Base-by-base conservation (phyloP, 1,140 invertebrate species). In the Onthophagus taurus region DNA sequence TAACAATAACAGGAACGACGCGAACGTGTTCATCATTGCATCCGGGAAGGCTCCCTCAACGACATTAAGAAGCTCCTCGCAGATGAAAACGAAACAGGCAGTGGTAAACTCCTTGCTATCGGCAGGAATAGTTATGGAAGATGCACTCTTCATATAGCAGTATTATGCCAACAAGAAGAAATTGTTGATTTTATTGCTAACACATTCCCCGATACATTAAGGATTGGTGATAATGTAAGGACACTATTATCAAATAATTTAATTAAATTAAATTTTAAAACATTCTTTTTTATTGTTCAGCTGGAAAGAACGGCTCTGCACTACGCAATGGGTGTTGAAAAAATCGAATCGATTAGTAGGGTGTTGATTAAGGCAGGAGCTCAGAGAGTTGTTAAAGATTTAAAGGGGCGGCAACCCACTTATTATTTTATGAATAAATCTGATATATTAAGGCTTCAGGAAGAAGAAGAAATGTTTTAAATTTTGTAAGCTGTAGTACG, bases 351-450 rank as follows among this genome's bases (percentile, higher is more conserved):
- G 2, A 67, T 90, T 11, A 89, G 83, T 53, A 72, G 75, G 39
- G 77, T 90, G 37, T 67, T 91, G 1, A 87, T 90, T 16, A 76
- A 82, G 59, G 76, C 80, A 1, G 89, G 89, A 11, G 85, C 87
- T 16, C 84, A 85, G 59, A 71, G 87, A 38, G 77, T 82, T 1
- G 66, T 81, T 2, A 89, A 89, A 64, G 89, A 93, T 69, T 69
- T 92, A 60, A 88, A 85, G 72, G 87, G 85, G 42, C 74, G 87
- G 35, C 85, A 89, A 58, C 85, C 88, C 1, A 85, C 83, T n/a
- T 91, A 89, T 63, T 93, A 91, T 61, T 92, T 88, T 57, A 86
- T 91, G 75, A 90, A 91, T 57, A 88, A 89, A 66, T 80, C 83
- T 7, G 88, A 91, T 48, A 89, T 92, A 52, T 63, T 83, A 35